Conservation (phyloP, 2,113 vertebrate species). For the Willisornis vidua region DNA sequence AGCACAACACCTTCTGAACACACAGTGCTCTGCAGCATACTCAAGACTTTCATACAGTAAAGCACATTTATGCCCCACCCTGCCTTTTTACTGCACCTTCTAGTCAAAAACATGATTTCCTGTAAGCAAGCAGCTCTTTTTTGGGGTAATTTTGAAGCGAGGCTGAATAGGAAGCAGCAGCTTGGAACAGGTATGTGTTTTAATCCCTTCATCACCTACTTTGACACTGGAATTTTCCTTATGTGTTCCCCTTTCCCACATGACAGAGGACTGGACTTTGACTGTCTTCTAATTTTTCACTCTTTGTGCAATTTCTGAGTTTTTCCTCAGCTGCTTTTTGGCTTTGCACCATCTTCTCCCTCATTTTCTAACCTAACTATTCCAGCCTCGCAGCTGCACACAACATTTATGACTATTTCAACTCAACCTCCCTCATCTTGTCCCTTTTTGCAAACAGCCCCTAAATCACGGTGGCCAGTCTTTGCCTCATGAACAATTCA, state of each 20-base stretch:
- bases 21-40: background rate
- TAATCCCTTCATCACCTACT: background rate
- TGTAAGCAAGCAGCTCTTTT: constrained; percentile 23
- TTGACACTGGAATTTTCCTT: background rate
- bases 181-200: background rate
- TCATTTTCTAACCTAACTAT: background rate
- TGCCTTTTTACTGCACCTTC: constrained; percentile 13
- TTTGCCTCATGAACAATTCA: background rate
- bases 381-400: background rate
- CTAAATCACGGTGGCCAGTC: background rate
- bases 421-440: background rate
- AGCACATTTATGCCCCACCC: constrained; percentile 36
- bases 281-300: background rate
- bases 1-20: background rate
- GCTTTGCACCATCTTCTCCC: background rate
- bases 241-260: background rate
- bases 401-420: background rate
- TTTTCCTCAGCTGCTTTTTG: background rate
- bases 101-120: constrained; percentile 46
- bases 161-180: background rate
- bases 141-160: background rate
- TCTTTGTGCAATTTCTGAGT: background rate
- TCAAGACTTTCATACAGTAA: background rate
- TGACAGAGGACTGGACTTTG: background rate
- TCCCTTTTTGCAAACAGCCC: background rate